Base-by-base conservation (phyloP, 2,113 vertebrate genomes). In the Corynorhinus townsendii region DNA sequence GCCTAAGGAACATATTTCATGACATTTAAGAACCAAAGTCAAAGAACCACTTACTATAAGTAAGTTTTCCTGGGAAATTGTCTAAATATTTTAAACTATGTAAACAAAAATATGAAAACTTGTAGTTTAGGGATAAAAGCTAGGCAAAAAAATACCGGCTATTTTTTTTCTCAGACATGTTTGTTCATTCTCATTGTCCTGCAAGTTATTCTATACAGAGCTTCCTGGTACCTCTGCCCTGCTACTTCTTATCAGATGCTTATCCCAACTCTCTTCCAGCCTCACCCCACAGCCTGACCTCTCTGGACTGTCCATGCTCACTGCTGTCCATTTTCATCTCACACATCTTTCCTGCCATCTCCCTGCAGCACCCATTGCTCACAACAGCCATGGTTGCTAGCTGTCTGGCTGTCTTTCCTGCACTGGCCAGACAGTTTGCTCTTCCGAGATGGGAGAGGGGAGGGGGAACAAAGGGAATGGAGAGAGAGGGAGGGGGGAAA, bases 21-120 rank as follows among this genome's bases (percentile, higher is more conserved):
- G 38, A 66, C 5, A 7, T 77, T 80, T 88, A 91, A 86, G 62
- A 86, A 73, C 14, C 24, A 94, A 93, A 85, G 19, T 75, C 54
- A 86, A 94, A 92, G 43, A 88, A 56, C 16, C 5, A 72, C 43
- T 90, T 64, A 38, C n/a, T 47, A 71, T 80, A 97, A 95, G 81
- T 38, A 72, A 71, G 1, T 33, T 26, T 20, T 47, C 59, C 30
- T 89, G 43, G 68, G 49, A 94, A 89, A 20, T 26, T 45, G 7
- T 33, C 76, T 77, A 89, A 83, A 84, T 35, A 81, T n/a, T 45
- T 83, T 77, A n/a, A 82, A 88, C 77, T 49, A 69, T 28, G 30
- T 83, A 73, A 94, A 69, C 12, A 93, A 56, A 73, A 93, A 28
- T 40, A 49, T 45, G 33, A 45, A 79, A 40, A 62, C n/a, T 64